Evolutionary conservation across 2,888 invertebrate species (phyloP), one percentile per base, ranked within the genome.

Genomic region (Andrena marginata): DNA sequence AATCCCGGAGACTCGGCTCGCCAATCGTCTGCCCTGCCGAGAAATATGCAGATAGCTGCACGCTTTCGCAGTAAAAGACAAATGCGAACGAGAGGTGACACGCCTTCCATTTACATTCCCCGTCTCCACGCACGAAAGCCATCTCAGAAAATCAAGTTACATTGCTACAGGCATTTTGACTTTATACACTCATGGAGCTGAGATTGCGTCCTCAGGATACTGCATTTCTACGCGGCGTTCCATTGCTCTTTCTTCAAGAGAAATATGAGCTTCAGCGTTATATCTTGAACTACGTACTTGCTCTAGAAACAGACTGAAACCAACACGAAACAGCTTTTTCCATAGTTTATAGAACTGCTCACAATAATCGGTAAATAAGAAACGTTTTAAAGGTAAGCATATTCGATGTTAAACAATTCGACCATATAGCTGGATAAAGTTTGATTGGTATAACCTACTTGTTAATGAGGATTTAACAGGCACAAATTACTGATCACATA

Each of bases 131-230:
- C 23, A 56, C 23, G 10, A 56, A 56, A 56, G 56, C 23, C 20
- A 56, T 23, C 23, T 23, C 8, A 13, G 56, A 56, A 56, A 56
- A 56, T 56, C 26, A 56, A 56, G 23, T 56, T 56, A 56, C 56
- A 23, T 56, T 56, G 23, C 56, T 56, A 7, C 10, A 8, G 10
- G 23, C 56, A 56, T 56, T 26, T 56, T 56, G 23, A 26, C 23
- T 23, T 56, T 56, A 56, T 56, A 56, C 23, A 23, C 23, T 56
- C 23, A 26, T 56, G 10, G 20, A 26, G 13, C 56, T 26, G 56
- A 56, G 56, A 56, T 56, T 56, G 23, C 56, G 23, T 8, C 23
- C 56, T 4, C 23, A 23, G 56, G 10, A 56, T 26, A 13, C 56
- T 23, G 23, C 23, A 26, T 26, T 26, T 56, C 56, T 8, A 2